These are phyloP conservation scores for Petrocephalus schoutedeni DNA, from an alignment of 2,797 vertebrate genomes.

Conservation along the genomic window DNA sequence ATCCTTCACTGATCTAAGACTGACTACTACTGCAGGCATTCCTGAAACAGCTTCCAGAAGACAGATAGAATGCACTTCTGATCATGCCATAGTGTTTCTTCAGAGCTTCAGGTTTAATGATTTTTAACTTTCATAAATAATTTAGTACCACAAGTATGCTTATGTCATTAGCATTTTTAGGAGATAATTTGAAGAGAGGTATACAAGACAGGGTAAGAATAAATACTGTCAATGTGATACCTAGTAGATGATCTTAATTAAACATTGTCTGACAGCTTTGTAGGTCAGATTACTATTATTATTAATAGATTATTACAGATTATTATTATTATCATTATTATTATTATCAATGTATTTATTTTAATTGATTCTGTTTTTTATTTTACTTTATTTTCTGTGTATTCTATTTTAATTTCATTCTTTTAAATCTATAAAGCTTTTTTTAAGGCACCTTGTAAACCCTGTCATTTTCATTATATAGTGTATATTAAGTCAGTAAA, in stretches of 20 bases:
- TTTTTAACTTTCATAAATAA: background rate
- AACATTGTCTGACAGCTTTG: background rate
- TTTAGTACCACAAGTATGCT: background rate
- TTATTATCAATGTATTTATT: background rate
- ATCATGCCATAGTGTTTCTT: background rate
- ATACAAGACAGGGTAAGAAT: background rate
- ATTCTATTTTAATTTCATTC: background rate
- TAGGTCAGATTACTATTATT: too few species aligned
- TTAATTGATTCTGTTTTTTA: background rate
- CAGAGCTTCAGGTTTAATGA: background rate
- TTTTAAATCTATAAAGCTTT: background rate
- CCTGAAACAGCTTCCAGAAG: background rate
- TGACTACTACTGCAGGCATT: background rate
- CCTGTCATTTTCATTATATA: background rate
- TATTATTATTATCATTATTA: too few species aligned
- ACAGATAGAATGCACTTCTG: background rate
- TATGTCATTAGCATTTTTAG: background rate
- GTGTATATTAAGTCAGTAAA: background rate
- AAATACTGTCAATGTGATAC: background rate
- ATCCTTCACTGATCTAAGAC: slow-evolving; percentile 12
- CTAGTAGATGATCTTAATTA: background rate
- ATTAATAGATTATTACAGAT: too few species aligned
- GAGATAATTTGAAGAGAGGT: background rate
- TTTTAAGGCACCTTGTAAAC: background rate
- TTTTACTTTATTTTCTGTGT: background rate